These are phyloP conservation scores for Penaeus monodon DNA, from an alignment of 2,888 invertebrate genomes.

Conservation along the genomic window DNA sequence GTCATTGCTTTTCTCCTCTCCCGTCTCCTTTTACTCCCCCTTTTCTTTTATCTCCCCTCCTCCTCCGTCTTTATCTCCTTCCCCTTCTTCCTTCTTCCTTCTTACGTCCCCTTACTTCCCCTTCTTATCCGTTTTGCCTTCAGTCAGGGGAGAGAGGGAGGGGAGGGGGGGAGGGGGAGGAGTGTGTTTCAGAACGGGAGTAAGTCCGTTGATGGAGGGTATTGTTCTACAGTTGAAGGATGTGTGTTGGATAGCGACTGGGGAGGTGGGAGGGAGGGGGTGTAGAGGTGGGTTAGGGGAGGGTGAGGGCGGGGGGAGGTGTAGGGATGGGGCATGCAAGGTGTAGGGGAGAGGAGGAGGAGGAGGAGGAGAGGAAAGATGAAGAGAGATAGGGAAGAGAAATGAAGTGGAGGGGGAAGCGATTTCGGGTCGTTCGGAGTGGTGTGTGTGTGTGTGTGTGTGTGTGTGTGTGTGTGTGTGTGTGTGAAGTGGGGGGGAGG, in stretches of 20 bases:
- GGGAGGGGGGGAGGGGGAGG: neutral
- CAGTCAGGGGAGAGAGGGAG: neutral
- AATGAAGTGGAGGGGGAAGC: too few species aligned
- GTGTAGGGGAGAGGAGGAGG: neutral
- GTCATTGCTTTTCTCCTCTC: neutral
- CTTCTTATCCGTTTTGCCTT: neutral
- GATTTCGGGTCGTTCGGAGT: too few species aligned
- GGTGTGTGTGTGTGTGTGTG: too few species aligned
- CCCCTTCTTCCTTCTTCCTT: neutral
- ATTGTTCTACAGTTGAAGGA: too few species aligned
- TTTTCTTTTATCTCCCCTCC: neutral
- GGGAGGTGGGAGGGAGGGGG: neutral
- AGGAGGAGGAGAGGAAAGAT: neutral
- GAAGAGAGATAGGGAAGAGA: neutral
- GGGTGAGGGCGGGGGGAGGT: neutral
- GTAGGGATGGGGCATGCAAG: neutral
- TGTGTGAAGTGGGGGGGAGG: too few species aligned
- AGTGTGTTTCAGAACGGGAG: too few species aligned
- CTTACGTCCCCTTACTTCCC: neutral
- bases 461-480: too few species aligned
- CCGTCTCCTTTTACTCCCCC: neutral
- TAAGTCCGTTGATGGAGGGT: too few species aligned
- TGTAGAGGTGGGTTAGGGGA: neutral
- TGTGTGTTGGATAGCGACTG: too few species aligned
- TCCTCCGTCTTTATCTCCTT: neutral